Evolutionary conservation across 2,888 invertebrate genomes (phyloP), one percentile per base, ranked within the genome.

Genomic region (Papilio demoleus): DNA sequence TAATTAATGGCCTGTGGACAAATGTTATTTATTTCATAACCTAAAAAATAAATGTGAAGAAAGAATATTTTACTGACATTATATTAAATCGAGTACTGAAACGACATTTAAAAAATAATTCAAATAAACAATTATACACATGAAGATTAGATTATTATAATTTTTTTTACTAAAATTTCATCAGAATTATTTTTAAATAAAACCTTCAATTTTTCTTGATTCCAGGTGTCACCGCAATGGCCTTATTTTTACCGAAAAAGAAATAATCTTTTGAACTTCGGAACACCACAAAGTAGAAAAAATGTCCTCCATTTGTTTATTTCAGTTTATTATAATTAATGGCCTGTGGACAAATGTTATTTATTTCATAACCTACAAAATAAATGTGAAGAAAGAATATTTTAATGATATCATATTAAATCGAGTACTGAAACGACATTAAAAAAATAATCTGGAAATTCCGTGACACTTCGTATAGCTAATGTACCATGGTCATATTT

Each of bases 161-260:
- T 31, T 4, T 4, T 31, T 31, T 31, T 31, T 31, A 31, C 3
- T 6, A 31, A 31, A 31, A 31, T 31, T 31, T 31, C 6, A 31
- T 31, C 31, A 31, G 6, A 31, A 31, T 31, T 6, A 31, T 31
- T 31, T 31, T 38, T 4, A 17, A 31, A 22, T 31, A 27, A 27
- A 14, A 53, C n/a, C 9, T 5, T 31, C 31, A 17, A n/a, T 70
- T 65, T 67, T 65, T 65, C 42, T 31, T 65, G 11, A 27, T 72
- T 72, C 47, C 70, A 71, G 71, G 68, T 66, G 71, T 72, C 11
- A 70, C 71, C 4, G n/a, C 68, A 40, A 34, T 72, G 45, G 65
- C 63, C 14, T 47, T 70, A 38, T 66, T 71, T 59, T 59, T 71
- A 58, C 72, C 70, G 14, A 59, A 53, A 34, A 65, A 67, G 17